Conservation (phyloP, 2,797 vertebrate genomes). For the Amblyraja radiata region DNA sequence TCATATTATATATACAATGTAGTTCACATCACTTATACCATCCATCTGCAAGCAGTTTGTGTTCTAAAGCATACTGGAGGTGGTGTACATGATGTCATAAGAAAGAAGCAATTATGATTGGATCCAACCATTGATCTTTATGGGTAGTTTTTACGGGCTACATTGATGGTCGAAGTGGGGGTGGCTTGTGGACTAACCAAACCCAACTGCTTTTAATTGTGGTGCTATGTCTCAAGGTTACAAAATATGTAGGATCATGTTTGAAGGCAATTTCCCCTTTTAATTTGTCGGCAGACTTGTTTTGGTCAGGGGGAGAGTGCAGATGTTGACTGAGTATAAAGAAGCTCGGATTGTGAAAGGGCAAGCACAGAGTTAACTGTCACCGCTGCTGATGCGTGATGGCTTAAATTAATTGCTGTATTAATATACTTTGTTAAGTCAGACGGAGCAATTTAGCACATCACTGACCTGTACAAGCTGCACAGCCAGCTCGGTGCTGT, state of each 20-base stretch:
- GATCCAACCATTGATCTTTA: not conserved
- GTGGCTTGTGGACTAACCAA: not conserved
- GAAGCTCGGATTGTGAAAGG: conserved; percentile 8
- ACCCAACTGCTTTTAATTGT: not conserved
- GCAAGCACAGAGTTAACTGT: conserved; percentile 24
- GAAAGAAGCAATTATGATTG: conserved; percentile 33
- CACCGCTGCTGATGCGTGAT: conserved; percentile 21
- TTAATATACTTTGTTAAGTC: conserved; percentile 38
- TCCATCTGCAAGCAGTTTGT: not conserved
- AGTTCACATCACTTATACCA: not conserved
- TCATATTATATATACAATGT: not conserved
- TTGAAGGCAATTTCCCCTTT: not conserved
- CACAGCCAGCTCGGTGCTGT: conserved; percentile 32
- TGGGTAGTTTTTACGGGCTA: not conserved
- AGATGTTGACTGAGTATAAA: not conserved
- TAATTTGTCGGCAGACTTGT: not conserved
- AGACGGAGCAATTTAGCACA: conserved; percentile 46
- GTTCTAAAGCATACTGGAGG: not conserved
- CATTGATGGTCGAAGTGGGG: too few relatives aligned
- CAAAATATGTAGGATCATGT: not conserved
- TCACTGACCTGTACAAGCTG: conserved; percentile 38
- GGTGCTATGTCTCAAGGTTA: not conserved
- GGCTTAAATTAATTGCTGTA: not conserved
- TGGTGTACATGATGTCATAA: conserved; percentile 17
- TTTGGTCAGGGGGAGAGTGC: not conserved